Evolutionary conservation across 1,140 invertebrate species (phyloP).

Genomic region (Orchestia grillus): DNA sequence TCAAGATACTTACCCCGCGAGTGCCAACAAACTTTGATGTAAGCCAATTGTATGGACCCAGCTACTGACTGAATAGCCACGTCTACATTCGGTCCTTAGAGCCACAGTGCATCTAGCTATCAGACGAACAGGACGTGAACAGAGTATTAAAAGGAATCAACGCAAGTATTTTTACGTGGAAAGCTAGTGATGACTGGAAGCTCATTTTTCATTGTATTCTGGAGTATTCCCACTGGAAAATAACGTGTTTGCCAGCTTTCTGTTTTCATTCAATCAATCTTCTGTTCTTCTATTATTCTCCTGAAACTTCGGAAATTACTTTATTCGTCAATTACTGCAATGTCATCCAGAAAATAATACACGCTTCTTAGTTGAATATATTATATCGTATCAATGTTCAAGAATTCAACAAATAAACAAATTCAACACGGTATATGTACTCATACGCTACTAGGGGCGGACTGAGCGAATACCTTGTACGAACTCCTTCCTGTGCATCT

Average conservation of each 20-base stretch:
- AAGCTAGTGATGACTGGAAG: neutral
- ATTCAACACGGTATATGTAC: neutral
- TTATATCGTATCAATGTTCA: neutral
- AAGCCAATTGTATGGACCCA: neutral
- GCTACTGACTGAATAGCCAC: neutral
- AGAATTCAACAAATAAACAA: neutral
- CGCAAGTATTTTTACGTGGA: neutral
- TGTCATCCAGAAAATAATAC: neutral
- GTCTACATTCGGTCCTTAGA: neutral
- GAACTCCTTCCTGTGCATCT: no score
- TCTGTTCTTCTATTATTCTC: neutral
- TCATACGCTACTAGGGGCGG: neutral
- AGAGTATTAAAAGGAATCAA: neutral
- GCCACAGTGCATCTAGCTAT: neutral
- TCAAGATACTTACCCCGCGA: neutral
- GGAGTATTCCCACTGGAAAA: neutral
- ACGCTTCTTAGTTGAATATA: neutral
- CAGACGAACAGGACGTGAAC: neutral
- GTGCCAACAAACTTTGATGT: neutral
- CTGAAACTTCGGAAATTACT: neutral
- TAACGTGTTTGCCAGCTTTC: neutral
- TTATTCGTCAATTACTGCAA: neutral
- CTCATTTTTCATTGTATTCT: neutral
- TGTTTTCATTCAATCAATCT: neutral
- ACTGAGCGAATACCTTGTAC: no score